Conservation (phyloP, 2,797 vertebrate genomes). For the Peromyscus aztecus region DNA sequence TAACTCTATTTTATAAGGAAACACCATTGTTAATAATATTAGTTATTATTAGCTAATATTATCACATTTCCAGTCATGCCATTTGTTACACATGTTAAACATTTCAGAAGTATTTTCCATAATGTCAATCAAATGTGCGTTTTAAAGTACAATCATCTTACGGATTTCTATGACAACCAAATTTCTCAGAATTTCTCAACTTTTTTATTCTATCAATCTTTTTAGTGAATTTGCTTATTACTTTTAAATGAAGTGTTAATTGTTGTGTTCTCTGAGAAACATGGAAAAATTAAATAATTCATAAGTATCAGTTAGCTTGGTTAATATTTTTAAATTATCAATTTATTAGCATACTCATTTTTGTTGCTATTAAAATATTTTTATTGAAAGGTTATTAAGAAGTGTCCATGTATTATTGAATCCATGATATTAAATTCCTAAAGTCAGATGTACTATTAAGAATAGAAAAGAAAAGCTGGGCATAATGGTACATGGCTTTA, state of each 20-base stretch:
- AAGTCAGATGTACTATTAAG: background rate
- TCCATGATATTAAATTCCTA: background rate
- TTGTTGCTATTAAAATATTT: background rate
- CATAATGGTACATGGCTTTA: background rate
- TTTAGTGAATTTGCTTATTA: background rate
- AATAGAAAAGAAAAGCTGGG: background rate
- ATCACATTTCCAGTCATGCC: background rate
- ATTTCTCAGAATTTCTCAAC: background rate
- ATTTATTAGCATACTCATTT: constrained; percentile 4
- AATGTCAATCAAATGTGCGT: background rate
- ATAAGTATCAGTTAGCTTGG: background rate
- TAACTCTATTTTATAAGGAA: background rate
- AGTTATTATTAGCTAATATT: background rate
- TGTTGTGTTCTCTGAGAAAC: background rate
- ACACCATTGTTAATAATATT: background rate
- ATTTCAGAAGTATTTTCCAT: background rate
- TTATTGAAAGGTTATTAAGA: background rate
- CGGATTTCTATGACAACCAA: background rate
- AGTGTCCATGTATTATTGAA: constrained; percentile 14
- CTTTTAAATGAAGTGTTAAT: background rate
- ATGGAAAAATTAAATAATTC: background rate
- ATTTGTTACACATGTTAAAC: background rate
- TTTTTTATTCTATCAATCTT: background rate
- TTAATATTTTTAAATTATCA: constrained; percentile 9
- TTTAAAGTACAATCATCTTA: background rate